phyloP scores from a whole-genome alignment of 2,113 vertebrate genomes.

The Procavia capensis region DNA sequence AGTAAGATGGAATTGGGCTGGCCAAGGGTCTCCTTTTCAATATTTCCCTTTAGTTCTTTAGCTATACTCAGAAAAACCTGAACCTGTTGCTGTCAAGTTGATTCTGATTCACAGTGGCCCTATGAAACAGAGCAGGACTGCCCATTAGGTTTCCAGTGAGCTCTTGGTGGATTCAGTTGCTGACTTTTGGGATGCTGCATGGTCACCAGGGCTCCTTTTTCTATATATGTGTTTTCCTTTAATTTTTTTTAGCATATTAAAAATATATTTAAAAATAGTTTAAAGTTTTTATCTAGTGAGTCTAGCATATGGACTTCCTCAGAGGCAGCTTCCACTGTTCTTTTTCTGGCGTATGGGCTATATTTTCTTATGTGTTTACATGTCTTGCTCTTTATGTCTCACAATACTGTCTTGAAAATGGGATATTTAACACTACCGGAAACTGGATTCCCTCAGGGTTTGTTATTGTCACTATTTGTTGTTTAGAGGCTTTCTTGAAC shows the following conservation, averaged over 20 bases:
- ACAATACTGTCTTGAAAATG: not conserved
- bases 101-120: no score
- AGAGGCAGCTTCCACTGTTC: not conserved
- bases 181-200: no score
- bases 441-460: not conserved
- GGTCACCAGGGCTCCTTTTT: no score
- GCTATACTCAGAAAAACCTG: no score
- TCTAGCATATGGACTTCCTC: not conserved
- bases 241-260: not conserved
- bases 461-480: not conserved
- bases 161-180: no score
- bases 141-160: no score
- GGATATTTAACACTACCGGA: not conserved
- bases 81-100: no score
- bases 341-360: not conserved
- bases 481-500: not conserved
- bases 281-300: no score
- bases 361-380: no score
- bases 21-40: no score
- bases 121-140: no score
- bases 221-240: not conserved
- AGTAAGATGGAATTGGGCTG: no score
- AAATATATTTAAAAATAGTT: not conserved
- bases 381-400: not conserved
- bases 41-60: not conserved